Evolutionary conservation across 2,113 vertebrate species (phyloP).

Genomic region (Gambusia holbrooki): DNA sequence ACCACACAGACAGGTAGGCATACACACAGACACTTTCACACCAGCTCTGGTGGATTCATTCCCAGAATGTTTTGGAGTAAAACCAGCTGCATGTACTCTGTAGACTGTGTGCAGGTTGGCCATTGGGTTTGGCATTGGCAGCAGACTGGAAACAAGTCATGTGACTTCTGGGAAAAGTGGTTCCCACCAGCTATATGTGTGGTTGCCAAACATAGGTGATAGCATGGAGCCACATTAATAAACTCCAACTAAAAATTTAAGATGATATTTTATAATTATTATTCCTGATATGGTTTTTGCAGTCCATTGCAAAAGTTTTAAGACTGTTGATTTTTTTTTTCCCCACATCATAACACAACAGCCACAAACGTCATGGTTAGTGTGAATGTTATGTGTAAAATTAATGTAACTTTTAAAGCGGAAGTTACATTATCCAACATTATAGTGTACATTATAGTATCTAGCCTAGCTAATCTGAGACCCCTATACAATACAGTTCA

Average conservation of each 20-base stretch:
- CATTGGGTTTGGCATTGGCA: slow-evolving; percentile 76
- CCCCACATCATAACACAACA: too few relatives aligned
- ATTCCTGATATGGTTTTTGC: not conserved
- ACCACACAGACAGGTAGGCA: slow-evolving; percentile 45
- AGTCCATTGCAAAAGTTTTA: not conserved
- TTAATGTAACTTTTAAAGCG: too few relatives aligned
- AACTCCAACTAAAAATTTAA: slow-evolving; percentile 19
- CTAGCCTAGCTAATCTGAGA: too few relatives aligned
- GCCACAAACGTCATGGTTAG: too few relatives aligned
- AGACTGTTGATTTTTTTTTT: not conserved
- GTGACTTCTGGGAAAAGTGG: slow-evolving; percentile 72
- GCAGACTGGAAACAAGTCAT: slow-evolving; percentile 70
- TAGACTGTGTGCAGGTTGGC: slow-evolving; percentile 65
- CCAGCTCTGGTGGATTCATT: slow-evolving; percentile 62
- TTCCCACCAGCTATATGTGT: slow-evolving; percentile 66
- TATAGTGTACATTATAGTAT: too few relatives aligned
- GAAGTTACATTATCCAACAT: too few relatives aligned
- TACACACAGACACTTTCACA: slow-evolving; percentile 32
- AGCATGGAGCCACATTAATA: slow-evolving; percentile 30
- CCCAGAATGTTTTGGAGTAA: slow-evolving; percentile 70
- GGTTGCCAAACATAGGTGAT: slow-evolving; percentile 50
- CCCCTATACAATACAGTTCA: too few relatives aligned
- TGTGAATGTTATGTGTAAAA: too few relatives aligned
- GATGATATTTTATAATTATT: not conserved
- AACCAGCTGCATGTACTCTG: slow-evolving; percentile 72